These are phyloP conservation scores for Cygnus buccinator DNA, from an alignment of 2,113 vertebrate species.

Conservation along the genomic window DNA sequence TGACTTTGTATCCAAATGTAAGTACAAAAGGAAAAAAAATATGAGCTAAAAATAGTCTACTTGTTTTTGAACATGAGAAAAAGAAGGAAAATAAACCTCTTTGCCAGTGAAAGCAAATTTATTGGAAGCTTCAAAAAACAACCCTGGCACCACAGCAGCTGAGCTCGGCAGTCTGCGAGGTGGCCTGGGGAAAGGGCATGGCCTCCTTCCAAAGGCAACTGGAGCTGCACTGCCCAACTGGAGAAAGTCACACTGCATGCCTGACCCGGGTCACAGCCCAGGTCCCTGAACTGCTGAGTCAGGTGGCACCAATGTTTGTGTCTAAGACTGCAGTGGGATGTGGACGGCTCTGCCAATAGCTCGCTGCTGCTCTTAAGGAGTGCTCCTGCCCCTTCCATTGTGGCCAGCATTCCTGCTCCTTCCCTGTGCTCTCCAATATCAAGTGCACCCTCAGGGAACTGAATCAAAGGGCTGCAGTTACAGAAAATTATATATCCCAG, in stretches of 20 bases:
- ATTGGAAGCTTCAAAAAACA: neutral
- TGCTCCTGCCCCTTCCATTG: neutral
- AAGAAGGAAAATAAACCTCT: neutral
- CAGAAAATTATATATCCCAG: neutral
- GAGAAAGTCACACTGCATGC: neutral
- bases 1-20: neutral
- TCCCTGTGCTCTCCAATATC: neutral
- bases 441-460: neutral
- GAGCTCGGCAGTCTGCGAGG: constrained; percentile 45
- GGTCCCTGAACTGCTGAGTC: neutral
- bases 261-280: constrained; percentile 45
- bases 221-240: neutral
- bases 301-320: neutral
- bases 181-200: neutral
- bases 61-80: constrained; percentile 43
- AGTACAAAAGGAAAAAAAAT: constrained; percentile 30
- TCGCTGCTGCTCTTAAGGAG: accelerated
- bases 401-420: neutral
- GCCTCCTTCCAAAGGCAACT: constrained; percentile 39
- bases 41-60: constrained; percentile 35
- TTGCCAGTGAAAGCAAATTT: neutral
- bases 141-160: constrained; percentile 34
- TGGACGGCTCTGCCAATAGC: neutral
- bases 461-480: neutral
- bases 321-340: neutral